A percentile compares a stretch with the other conserved stretches of the same genome.
Evolutionary conservation across 2,113 vertebrate genomes (phyloP).

Genomic region (Clupea harengus): DNA sequence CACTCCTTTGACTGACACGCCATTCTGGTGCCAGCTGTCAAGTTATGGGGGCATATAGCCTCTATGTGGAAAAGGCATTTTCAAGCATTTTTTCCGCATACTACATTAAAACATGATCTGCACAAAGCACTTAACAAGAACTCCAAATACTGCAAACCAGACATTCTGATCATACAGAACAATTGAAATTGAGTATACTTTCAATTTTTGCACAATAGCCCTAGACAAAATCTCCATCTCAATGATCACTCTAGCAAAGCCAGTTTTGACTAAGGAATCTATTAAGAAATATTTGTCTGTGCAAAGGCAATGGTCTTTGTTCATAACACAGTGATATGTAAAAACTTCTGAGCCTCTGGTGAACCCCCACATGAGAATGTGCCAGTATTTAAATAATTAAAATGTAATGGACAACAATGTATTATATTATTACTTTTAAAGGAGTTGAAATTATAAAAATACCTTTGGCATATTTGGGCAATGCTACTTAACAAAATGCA

Average conservation of each 20-base stretch:
- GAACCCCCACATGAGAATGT: not conserved
- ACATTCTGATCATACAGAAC: not conserved
- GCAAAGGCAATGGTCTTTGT: not conserved
- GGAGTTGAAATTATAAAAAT: not conserved
- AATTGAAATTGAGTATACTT: not conserved
- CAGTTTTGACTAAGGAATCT: not conserved
- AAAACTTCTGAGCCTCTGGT: not conserved
- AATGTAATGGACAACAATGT: not conserved
- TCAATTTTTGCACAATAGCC: not conserved
- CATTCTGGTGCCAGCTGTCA: not conserved
- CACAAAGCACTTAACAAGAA: not conserved
- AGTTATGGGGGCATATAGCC: not conserved
- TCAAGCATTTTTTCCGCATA: not conserved
- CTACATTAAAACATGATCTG: not conserved
- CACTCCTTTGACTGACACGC: not conserved
- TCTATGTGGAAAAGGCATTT: not conserved
- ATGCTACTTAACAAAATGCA: not conserved
- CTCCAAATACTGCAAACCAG: not conserved
- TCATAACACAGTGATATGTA: not conserved
- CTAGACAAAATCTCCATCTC: not conserved
- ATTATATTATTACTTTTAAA: not conserved
- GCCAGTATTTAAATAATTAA: not conserved
- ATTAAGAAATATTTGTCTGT: not conserved
- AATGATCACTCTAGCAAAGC: not conserved
- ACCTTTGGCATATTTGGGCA: not conserved